Conservation (phyloP, 2,888 invertebrate species). For the Halocaridina rubra region DNA sequence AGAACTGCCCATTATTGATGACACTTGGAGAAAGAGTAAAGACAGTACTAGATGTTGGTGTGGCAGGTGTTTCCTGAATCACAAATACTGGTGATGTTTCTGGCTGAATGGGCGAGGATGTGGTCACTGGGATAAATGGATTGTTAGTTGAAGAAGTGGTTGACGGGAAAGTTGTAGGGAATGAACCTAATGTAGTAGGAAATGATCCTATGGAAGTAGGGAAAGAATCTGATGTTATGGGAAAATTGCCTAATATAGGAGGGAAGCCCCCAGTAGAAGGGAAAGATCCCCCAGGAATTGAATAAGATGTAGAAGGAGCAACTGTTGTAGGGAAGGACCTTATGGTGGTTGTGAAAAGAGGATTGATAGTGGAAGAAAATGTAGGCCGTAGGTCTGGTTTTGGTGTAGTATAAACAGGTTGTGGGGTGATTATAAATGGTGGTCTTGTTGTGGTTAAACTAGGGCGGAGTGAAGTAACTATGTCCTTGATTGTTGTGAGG, state of each 20-base stretch:
- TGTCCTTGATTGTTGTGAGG: too few relatives aligned
- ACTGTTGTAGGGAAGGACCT: not conserved
- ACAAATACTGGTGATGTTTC: slow-evolving; percentile 19
- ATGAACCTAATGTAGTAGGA: too few relatives aligned
- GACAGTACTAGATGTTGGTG: slow-evolving; percentile 17
- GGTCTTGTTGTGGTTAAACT: not conserved
- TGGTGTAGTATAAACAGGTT: not conserved
- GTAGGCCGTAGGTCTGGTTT: too few relatives aligned
- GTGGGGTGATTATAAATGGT: not conserved
- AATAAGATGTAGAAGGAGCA: not conserved
- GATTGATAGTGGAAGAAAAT: too few relatives aligned
- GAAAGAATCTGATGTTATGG: too few relatives aligned
- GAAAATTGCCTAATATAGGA: too few relatives aligned
- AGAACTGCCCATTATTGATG: slow-evolving; percentile 25
- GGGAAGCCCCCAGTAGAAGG: not conserved
- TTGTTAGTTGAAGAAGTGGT: too few relatives aligned
- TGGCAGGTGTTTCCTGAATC: slow-evolving; percentile 26
- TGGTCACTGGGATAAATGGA: not conserved
- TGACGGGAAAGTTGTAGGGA: too few relatives aligned
- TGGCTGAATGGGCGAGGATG: not conserved
- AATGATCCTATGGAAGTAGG: not conserved
- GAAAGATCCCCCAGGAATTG: not conserved
- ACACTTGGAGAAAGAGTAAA: slow-evolving; percentile 14
- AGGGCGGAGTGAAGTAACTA: too few relatives aligned
- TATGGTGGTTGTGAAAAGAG: not conserved